Percentiles rank a stretch among this genome's conserved stretches.
These are phyloP conservation scores for Rhinopomastus cyanomelas DNA, from an alignment of 2,113 vertebrate genomes.

Conservation along the genomic window DNA sequence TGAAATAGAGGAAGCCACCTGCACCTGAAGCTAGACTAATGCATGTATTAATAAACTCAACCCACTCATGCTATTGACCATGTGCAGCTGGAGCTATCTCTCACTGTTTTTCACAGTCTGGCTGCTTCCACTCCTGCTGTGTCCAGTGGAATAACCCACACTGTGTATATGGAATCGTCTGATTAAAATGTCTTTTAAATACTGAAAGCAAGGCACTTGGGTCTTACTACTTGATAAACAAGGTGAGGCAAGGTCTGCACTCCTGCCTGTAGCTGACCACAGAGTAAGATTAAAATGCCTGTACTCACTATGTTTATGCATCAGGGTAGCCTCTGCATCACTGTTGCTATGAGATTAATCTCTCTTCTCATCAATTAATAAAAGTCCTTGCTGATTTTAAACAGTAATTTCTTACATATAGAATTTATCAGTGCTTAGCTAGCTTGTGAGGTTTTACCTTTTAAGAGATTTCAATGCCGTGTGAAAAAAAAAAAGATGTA, in stretches of 20 bases:
- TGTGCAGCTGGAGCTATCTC: not conserved
- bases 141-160: not conserved
- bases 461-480: not conserved
- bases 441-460: not conserved
- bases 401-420: not conserved
- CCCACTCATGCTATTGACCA: not conserved
- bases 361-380: not conserved
- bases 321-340: not conserved
- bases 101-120: not conserved
- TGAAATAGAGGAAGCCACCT: not conserved
- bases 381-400: not conserved
- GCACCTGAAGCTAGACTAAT: not conserved
- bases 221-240: not conserved
- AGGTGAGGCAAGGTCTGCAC: not conserved
- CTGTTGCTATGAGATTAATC: not conserved
- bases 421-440: not conserved
- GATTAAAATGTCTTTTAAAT: not conserved
- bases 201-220: not conserved
- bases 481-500: not conserved
- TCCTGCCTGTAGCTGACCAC: not conserved
- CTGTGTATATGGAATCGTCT: not conserved
- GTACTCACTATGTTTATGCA: not conserved
- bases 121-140: not conserved
- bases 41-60: not conserved
- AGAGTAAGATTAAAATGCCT: not conserved